phyloP scores from a whole-genome alignment of 92 coral and sea anemone genomes.

The Porites evermanni region DNA sequence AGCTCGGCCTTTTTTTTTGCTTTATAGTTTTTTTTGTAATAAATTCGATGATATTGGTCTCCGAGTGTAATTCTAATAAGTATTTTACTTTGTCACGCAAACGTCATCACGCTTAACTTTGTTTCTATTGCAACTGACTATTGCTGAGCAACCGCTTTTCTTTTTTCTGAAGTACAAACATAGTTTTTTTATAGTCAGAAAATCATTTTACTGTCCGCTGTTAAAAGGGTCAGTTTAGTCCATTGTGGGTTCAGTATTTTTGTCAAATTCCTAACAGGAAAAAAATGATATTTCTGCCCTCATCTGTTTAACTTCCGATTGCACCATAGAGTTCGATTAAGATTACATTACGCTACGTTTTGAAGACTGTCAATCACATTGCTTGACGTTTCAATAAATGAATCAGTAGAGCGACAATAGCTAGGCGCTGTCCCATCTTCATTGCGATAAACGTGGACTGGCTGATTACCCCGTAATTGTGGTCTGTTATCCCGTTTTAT shows the following conservation, averaged over 20 bases:
- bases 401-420: neutral
- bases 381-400: neutral
- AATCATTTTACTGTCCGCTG: neutral
- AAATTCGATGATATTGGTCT: too few species aligned
- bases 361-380: neutral
- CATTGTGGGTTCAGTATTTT: neutral
- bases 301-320: neutral
- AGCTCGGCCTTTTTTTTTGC: too few species aligned
- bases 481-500: neutral
- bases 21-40: too few species aligned
- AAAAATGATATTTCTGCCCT: neutral
- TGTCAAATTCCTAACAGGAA: neutral
- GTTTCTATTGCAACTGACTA: neutral
- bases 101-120: neutral
- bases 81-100: neutral
- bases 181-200: neutral
- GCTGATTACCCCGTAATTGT: neutral
- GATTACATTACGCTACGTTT: neutral
- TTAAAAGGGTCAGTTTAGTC: neutral
- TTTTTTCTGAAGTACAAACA: neutral
- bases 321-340: neutral
- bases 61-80: too few species aligned
- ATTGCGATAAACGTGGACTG: neutral
- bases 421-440: slow-evolving; percentile 25
- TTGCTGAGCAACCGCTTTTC: neutral